Conservation (phyloP, 1,140 invertebrate genomes). For the Brevipalpus yothersi region DNA sequence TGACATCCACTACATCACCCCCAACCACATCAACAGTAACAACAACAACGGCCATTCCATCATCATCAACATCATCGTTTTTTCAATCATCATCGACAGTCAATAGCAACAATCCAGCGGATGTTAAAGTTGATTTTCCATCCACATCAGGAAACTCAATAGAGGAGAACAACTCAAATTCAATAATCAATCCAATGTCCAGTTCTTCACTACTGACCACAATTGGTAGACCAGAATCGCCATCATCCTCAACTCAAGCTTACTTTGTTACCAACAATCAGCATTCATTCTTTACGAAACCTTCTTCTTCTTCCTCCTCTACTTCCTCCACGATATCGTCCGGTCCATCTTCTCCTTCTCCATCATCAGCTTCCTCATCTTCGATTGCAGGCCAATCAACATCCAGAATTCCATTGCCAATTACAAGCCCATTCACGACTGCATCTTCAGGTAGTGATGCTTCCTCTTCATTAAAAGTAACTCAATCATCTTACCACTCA, state of each 20-base stretch:
- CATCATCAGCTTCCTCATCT: constrained; percentile 2
- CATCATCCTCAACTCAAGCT: too few species aligned
- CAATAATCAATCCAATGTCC: too few species aligned
- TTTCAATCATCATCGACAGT: neutral
- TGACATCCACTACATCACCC: constrained; percentile 5
- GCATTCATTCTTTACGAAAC: too few species aligned
- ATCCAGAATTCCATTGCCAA: constrained; percentile 1
- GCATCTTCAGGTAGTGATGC: neutral
- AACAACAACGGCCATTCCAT: neutral
- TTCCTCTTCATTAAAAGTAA: neutral
- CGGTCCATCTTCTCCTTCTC: constrained; percentile 4
- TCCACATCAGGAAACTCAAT: too few species aligned
- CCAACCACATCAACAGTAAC: neutral
- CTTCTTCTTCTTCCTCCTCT: too few species aligned
- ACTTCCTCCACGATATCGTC: neutral
- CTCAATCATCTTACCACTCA: neutral
- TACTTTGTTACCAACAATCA: too few species aligned
- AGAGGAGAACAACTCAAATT: too few species aligned
- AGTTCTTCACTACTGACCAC: too few species aligned
- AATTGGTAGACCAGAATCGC: too few species aligned
- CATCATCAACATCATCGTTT: neutral
- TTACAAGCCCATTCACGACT: constrained; percentile 3
- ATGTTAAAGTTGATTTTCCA: neutral
- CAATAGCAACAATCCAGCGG: neutral
- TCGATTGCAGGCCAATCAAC: neutral